A percentile compares a stretch with the other conserved stretches of the same genome.
These are phyloP conservation scores for Emys orbicularis DNA, from an alignment of 2,797 vertebrate genomes.

Conservation along the genomic window DNA sequence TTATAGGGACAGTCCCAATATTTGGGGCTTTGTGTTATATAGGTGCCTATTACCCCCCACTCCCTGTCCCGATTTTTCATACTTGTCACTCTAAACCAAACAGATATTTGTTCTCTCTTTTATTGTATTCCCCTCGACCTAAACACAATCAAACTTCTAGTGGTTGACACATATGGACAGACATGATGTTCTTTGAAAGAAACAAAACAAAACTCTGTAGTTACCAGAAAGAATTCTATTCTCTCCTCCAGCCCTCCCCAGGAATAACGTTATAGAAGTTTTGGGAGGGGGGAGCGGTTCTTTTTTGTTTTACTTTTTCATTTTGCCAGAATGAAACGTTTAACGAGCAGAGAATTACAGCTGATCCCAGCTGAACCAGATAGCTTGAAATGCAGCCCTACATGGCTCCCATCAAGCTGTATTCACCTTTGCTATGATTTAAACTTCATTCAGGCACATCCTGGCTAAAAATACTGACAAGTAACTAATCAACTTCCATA, in stretches of 20 bases:
- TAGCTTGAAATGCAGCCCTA: background rate
- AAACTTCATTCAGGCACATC: slow-evolving; percentile 71
- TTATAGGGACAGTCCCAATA: no score
- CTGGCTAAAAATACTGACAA: slow-evolving; percentile 72
- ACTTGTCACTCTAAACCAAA: background rate
- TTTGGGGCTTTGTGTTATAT: no score
- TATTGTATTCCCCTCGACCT: slow-evolving; percentile 14
- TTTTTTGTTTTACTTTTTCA: slow-evolving; percentile 50
- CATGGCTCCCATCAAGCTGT: slow-evolving; percentile 60
- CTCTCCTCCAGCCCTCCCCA: background rate
- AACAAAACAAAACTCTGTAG: slow-evolving; percentile 38
- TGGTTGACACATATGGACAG: slow-evolving; percentile 7
- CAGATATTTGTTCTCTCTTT: slow-evolving; percentile 9
- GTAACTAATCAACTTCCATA: slow-evolving; percentile 72
- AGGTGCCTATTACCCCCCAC: no score
- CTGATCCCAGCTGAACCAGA: slow-evolving; percentile 68
- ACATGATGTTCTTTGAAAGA: slow-evolving; percentile 40
- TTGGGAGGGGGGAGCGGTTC: background rate
- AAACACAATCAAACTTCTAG: background rate
- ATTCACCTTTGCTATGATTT: slow-evolving; percentile 61
- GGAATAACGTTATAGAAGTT: background rate
- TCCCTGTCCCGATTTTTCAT: no score
- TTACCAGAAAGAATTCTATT: slow-evolving; percentile 34
- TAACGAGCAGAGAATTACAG: slow-evolving; percentile 73
- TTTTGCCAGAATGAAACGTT: slow-evolving; percentile 78